phyloP scores from a whole-genome alignment of 2,113 vertebrate genomes.

The Ochotona princeps region DNA sequence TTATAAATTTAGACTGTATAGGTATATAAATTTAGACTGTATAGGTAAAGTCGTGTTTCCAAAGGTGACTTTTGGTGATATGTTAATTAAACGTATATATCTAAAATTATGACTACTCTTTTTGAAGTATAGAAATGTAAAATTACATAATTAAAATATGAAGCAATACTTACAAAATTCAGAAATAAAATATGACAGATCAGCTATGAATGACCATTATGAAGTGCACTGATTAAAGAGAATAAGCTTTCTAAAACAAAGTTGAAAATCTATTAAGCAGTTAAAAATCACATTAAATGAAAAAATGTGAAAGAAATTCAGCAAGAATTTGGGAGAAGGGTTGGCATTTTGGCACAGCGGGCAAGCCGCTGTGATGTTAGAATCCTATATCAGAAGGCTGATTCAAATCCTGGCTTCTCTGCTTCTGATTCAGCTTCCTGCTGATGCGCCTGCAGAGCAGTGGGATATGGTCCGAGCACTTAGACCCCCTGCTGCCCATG shows the following conservation, averaged over 20 bases:
- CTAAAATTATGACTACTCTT: constrained; percentile 70
- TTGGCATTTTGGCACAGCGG: no score
- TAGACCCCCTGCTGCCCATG: no score
- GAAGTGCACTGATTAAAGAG: constrained; percentile 79
- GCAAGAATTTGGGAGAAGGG: neutral
- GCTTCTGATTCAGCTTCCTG: no score
- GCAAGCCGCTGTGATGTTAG: no score
- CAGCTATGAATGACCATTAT: constrained; percentile 69
- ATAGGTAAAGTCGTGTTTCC: constrained; percentile 73
- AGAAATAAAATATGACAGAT: constrained; percentile 74
- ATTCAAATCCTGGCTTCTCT: no score
- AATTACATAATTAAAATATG: constrained; percentile 75
- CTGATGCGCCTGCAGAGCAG: no score
- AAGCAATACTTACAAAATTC: constrained; percentile 75
- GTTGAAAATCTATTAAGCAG: neutral
- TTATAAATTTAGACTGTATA: neutral
- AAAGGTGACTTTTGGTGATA: constrained; percentile 75
- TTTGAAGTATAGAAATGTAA: constrained; percentile 80
- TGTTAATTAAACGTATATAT: constrained; percentile 79
- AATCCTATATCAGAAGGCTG: no score
- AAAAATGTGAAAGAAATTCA: constrained; percentile 66
- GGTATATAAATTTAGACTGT: constrained; percentile 40
- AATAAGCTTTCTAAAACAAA: constrained; percentile 67
- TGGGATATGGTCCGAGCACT: no score
- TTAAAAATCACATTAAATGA: constrained; percentile 73